phyloP scores from a whole-genome alignment of 2,113 vertebrate species.

The Calyptommatus sinebrachiatus region DNA sequence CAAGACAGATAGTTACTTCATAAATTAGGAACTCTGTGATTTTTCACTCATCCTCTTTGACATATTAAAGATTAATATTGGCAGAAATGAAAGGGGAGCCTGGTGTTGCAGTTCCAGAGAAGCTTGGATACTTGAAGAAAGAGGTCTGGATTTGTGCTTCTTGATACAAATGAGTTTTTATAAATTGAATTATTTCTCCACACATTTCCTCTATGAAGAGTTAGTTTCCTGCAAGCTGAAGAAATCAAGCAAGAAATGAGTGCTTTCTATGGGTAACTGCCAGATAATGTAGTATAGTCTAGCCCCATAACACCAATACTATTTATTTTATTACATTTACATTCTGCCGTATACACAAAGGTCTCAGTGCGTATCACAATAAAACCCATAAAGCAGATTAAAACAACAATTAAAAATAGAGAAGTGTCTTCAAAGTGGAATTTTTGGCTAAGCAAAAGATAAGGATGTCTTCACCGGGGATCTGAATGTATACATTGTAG shows the following conservation, averaged over 20 bases:
- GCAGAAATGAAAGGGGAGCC: not conserved
- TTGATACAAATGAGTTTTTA: not conserved
- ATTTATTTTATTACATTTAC: no score
- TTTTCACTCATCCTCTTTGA: not conserved
- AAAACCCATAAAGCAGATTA: no score
- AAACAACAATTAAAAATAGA: no score
- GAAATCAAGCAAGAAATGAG: not conserved
- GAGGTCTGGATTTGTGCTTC: not conserved
- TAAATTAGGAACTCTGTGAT: not conserved
- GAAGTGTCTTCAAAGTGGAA: no score
- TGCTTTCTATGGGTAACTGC: not conserved
- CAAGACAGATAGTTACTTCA: not conserved
- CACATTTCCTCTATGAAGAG: not conserved
- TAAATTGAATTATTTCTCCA: not conserved
- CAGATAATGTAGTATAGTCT: not conserved
- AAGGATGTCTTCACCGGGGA: no score
- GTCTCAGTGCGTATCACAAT: no score
- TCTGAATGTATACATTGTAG: no score
- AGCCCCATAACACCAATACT: not conserved
- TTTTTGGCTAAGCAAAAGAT: no score
- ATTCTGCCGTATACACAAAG: no score
- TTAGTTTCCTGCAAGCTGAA: not conserved
- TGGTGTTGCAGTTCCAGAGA: not conserved
- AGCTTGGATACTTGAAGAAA: no score
- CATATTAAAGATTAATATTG: not conserved